phyloP scores from a whole-genome alignment of 1,140 invertebrate genomes.

The Scaptomyza pallida region DNA sequence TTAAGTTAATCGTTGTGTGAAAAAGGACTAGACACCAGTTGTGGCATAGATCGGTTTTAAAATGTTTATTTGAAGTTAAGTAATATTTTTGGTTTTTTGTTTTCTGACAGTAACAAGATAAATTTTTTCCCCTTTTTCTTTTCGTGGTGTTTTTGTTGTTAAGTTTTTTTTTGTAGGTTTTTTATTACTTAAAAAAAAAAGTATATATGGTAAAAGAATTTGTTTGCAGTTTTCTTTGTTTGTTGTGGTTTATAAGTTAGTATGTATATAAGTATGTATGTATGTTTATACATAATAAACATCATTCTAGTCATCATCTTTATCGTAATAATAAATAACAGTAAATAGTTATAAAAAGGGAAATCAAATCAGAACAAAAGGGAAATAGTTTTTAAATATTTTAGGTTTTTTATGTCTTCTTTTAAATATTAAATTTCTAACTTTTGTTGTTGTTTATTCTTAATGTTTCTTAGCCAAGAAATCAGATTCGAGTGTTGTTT shows the following conservation, averaged over 20 bases:
- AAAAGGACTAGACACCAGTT: slow-evolving; percentile 6
- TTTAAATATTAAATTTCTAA: slow-evolving; percentile 41
- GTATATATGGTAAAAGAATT: slow-evolving; percentile 36
- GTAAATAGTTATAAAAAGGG: slow-evolving; percentile 57
- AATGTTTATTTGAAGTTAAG: slow-evolving; percentile 83
- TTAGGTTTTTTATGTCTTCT: slow-evolving; percentile 21
- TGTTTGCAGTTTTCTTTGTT: slow-evolving; percentile 25
- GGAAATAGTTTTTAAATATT: slow-evolving; percentile 30
- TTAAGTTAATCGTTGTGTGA: slow-evolving; percentile 25
- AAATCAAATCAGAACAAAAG: slow-evolving; percentile 34
- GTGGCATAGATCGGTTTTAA: slow-evolving; percentile 59
- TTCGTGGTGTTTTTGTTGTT: slow-evolving; percentile 12
- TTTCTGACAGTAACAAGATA: slow-evolving; percentile 77
- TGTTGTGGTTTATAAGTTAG: slow-evolving; percentile 35
- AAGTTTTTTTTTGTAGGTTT: slow-evolving; percentile 31
- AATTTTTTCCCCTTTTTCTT: slow-evolving; percentile 60
- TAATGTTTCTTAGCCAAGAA: slow-evolving; percentile 51
- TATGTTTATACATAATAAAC: slow-evolving; percentile 46
- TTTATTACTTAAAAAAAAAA: slow-evolving; percentile 39
- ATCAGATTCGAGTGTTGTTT: slow-evolving; percentile 44
- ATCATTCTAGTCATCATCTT: slow-evolving; percentile 13
- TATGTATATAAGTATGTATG: slow-evolving; percentile 47
- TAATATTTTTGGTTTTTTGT: slow-evolving; percentile 57
- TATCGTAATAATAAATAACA: slow-evolving; percentile 57
- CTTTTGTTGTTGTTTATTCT: slow-evolving; percentile 32